phyloP scores from a whole-genome alignment of 2,797 vertebrate species.

The Naso thynnoides region DNA sequence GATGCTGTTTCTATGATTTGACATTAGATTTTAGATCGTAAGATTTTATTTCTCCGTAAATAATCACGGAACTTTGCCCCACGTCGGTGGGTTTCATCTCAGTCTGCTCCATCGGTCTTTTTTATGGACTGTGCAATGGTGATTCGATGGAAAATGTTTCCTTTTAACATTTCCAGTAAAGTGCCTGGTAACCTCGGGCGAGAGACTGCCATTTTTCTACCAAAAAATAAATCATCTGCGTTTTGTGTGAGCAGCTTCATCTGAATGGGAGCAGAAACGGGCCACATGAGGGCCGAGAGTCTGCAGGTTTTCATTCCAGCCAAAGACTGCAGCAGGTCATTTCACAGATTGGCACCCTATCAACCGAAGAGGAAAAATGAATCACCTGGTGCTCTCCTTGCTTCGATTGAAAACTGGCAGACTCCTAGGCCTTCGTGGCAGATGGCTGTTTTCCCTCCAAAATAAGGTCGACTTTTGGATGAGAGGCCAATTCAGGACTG shows the following conservation, averaged over 20 bases:
- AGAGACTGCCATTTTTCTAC: conserved; percentile 9
- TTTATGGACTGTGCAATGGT: conserved; percentile 1
- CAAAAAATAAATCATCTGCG: conserved; percentile 22
- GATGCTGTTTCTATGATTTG: neutral
- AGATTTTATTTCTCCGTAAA: neutral
- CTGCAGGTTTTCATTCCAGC: conserved; percentile 51
- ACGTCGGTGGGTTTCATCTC: conserved; percentile 13
- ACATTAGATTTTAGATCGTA: neutral
- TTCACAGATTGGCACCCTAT: conserved; percentile 68
- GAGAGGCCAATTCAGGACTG: neutral
- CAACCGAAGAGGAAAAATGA: conserved; percentile 53
- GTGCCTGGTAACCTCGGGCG: neutral
- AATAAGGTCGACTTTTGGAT: conserved; percentile 2
- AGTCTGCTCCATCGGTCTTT: conserved; percentile 25
- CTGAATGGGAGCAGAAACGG: conserved; percentile 27
- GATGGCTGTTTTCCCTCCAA: conserved; percentile 29
- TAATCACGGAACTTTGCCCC: neutral
- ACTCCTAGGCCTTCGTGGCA: conserved; percentile 21
- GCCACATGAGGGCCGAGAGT: conserved; percentile 31
- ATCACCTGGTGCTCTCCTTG: conserved; percentile 56
- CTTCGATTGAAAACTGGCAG: conserved; percentile 44
- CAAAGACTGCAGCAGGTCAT: conserved; percentile 55
- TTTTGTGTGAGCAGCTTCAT: conserved; percentile 35
- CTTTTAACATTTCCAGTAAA: conserved; percentile 21
- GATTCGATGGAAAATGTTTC: neutral